Evolutionary conservation across 2,113 vertebrate species (phyloP), one percentile per base, ranked within the genome.

Genomic region (Hystrix cristata): DNA sequence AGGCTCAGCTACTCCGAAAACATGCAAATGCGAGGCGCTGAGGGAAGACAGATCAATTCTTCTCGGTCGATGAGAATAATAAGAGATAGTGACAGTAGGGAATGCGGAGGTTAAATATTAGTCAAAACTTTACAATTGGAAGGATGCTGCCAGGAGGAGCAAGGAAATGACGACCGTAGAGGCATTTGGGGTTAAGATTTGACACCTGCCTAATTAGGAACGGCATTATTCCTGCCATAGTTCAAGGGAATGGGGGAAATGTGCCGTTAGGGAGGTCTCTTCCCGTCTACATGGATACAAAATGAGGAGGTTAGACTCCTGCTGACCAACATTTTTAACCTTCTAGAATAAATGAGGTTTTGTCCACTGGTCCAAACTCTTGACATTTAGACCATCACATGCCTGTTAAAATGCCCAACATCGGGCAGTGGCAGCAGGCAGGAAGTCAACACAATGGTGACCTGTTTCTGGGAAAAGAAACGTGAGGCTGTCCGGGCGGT

Each of bases 21-120:
- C 85, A 91, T 18, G 76, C 38, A 76, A 46, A 65, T 5, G 62
- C 43, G 34, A 81, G 82, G 31, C 38, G 10, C 78, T 9, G 18
- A 55, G 81, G 23, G 29, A 79, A 92, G 78, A 71, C 4, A 13
- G 89, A 86, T 67, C 93, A 65, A 25, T 91, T 93, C 74, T 27
- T 55, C 67, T n/a, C 1, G 19, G 88, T 64, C 13, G 7, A 34
- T 76, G 90, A 71, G 82, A 46, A 82, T n/a, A 89, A 7, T 4
- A 12, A 25, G 78, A 38, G 18, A 76, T 14, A 48, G 43, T 53
- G 76, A 71, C 88, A 84, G 87, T 46, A 76, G 76, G 81, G 87
- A 87, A 92, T 43, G n/a, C 19, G 1, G 86, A 90, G 60, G 84
- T 60, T 65, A 83, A 87, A 69, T 11, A 67, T 46, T 2, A 55